Percentiles rank a stretch among this genome's conserved stretches.
phyloP scores from a whole-genome alignment of 2,797 vertebrate species.

The Hippopotamyrus pictus region DNA sequence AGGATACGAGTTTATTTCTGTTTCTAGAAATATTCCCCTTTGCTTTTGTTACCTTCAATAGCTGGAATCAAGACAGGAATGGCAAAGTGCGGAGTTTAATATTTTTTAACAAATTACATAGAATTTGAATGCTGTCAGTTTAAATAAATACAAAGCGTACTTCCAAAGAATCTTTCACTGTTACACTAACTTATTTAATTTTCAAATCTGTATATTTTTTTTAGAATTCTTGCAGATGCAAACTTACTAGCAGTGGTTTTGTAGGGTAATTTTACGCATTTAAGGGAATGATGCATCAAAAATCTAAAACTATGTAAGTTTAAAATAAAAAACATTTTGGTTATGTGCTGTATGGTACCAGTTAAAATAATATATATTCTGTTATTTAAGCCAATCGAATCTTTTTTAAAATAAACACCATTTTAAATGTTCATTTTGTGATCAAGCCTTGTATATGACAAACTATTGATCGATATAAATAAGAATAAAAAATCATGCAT shows the following conservation, averaged over 20 bases:
- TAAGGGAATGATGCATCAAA: background rate
- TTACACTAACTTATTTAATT: background rate
- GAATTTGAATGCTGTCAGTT: background rate
- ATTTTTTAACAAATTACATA: background rate
- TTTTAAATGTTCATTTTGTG: background rate
- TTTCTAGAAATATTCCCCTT: background rate
- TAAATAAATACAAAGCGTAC: background rate
- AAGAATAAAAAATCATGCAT: background rate
- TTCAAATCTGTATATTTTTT: background rate
- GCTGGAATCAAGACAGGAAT: background rate
- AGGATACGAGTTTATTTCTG: background rate
- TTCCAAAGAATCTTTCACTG: background rate
- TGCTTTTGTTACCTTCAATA: background rate
- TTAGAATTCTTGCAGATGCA: background rate
- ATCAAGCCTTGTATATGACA: background rate
- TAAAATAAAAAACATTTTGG: background rate
- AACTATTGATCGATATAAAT: background rate
- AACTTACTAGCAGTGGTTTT: background rate
- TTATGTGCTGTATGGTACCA: background rate
- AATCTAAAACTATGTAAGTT: background rate
- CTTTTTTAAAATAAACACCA: background rate
- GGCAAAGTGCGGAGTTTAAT: background rate
- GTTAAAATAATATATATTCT: background rate
- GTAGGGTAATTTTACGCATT: background rate
- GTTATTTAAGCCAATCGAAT: background rate